phyloP scores from a whole-genome alignment of 2,888 invertebrate species.

The Conomelus anceps region DNA sequence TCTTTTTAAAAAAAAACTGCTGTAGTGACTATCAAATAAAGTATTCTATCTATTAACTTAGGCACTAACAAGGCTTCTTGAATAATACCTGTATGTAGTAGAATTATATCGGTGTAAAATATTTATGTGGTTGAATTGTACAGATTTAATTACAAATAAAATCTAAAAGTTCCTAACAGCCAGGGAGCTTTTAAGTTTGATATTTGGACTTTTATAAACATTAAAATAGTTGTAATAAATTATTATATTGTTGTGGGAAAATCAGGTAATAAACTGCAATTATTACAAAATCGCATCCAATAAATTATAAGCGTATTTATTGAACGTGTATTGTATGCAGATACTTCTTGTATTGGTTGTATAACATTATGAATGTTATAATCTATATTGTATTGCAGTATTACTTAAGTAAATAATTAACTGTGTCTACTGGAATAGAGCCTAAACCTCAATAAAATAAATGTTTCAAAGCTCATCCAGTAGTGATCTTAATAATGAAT shows the following conservation, averaged over 20 bases:
- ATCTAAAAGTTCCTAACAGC: conserved; percentile 10
- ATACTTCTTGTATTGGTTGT: neutral
- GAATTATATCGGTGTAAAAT: neutral
- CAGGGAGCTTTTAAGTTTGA: conserved; percentile 4
- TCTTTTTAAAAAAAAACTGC: neutral
- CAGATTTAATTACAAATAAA: neutral
- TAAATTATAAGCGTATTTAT: neutral
- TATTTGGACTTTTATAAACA: neutral
- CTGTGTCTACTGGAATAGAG: neutral
- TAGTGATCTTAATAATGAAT: neutral
- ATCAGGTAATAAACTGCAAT: neutral
- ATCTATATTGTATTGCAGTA: neutral
- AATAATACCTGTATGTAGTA: neutral
- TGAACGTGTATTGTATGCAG: neutral
- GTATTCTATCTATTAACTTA: neutral
- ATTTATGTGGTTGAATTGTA: neutral
- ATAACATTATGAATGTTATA: neutral
- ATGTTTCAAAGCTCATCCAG: neutral
- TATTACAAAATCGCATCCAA: too few relatives aligned
- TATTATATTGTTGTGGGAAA: neutral
- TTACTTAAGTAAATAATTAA: neutral
- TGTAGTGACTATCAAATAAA: conserved; percentile 8
- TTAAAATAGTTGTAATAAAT: neutral
- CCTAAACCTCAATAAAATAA: neutral
- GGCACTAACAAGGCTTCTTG: neutral